phyloP scores from a whole-genome alignment of 2,113 vertebrate genomes.

The Rhynchomys soricoides region DNA sequence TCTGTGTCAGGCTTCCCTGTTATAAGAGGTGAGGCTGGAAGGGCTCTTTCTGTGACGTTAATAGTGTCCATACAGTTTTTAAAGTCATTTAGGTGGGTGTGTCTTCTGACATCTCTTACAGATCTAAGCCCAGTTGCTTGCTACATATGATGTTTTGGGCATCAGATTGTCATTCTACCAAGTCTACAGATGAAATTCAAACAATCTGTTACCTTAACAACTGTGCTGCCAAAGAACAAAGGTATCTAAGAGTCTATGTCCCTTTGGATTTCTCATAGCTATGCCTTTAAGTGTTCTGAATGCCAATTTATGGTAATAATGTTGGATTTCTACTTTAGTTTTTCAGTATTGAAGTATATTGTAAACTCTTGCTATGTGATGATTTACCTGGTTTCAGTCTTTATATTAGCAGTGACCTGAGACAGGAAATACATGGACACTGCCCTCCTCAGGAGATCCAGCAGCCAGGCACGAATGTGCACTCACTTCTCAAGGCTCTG shows the following conservation, averaged over 20 bases:
- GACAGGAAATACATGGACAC: background rate
- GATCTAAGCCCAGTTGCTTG: background rate
- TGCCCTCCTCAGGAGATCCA: slow-evolving; percentile 88
- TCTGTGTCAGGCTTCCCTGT: background rate
- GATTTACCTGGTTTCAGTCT: background rate
- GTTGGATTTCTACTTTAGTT: background rate
- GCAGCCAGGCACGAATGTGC: slow-evolving; percentile 93
- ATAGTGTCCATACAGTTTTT: background rate
- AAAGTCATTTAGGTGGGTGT: background rate
- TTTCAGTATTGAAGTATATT: background rate
- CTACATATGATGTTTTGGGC: background rate
- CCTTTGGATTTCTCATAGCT: background rate
- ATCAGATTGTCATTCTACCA: background rate
- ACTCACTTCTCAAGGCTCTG: slow-evolving; percentile 89
- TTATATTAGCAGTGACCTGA: background rate
- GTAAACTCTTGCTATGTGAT: background rate
- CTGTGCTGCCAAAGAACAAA: background rate
- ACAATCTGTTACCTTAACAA: background rate
- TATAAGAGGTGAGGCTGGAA: too few relatives aligned
- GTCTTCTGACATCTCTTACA: background rate
- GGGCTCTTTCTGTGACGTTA: background rate
- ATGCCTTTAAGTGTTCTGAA: background rate
- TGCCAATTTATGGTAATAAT: background rate
- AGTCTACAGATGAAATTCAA: background rate
- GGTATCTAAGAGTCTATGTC: background rate